phyloP scores from a whole-genome alignment of 2,797 vertebrate species.

The Amblyraja radiata region DNA sequence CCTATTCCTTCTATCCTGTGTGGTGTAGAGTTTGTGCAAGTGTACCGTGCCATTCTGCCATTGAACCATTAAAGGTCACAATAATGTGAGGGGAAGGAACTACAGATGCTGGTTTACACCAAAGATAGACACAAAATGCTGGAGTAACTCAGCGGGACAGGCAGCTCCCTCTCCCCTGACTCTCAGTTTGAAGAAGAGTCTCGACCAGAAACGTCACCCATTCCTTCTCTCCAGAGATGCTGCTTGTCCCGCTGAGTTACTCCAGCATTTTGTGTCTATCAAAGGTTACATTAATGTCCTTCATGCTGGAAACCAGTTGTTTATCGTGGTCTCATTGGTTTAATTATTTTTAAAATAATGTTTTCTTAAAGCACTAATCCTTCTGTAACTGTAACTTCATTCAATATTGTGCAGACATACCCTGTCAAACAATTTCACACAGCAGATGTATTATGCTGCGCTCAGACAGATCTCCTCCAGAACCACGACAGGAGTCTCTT shows the following conservation, averaged over 20 bases:
- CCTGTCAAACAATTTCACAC: conserved; percentile 19
- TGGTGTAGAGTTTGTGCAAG: background rate
- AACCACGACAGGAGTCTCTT: conserved; percentile 16
- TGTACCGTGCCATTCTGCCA: background rate
- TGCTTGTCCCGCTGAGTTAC: too few species aligned
- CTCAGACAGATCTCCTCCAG: background rate
- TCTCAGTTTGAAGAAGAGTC: too few species aligned
- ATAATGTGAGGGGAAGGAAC: background rate
- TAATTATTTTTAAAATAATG: background rate
- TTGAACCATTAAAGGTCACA: background rate
- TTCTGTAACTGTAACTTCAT: conserved; percentile 6
- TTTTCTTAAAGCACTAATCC: background rate
- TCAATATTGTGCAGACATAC: background rate
- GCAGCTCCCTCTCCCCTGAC: too few species aligned
- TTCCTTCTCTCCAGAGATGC: too few species aligned
- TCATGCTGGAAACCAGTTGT: background rate
- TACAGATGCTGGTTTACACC: too few species aligned
- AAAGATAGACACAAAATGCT: too few species aligned
- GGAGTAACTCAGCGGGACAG: too few species aligned
- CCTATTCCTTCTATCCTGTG: background rate
- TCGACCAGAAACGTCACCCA: too few species aligned
- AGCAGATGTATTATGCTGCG: background rate
- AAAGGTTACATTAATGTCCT: background rate
- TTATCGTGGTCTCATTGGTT: background rate
- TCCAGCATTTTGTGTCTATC: background rate